phyloP scores from a whole-genome alignment of 2,113 vertebrate species.

The Pyrgilauda ruficollis region DNA sequence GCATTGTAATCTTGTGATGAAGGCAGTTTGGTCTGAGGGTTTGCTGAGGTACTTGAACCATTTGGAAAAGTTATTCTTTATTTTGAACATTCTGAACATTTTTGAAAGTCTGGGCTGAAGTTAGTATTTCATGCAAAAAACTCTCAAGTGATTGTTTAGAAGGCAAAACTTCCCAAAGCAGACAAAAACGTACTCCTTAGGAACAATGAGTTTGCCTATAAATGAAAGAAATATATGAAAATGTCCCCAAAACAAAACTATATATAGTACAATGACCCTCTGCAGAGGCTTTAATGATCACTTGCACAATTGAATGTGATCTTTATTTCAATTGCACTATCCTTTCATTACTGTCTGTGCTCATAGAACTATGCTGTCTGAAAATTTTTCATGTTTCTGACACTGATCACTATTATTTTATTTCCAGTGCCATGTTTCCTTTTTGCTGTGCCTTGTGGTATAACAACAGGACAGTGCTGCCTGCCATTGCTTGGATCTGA shows the following conservation, averaged over 20 bases:
- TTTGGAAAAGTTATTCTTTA: neutral
- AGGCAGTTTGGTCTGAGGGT: neutral
- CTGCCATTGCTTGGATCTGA: neutral
- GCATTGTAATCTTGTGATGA: neutral
- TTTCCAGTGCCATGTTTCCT: neutral
- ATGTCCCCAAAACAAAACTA: neutral
- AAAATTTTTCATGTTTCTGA: neutral
- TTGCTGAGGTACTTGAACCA: neutral
- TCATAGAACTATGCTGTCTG: neutral
- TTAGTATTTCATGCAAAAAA: neutral
- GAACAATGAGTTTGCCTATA: neutral
- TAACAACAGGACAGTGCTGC: neutral
- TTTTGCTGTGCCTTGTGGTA: neutral
- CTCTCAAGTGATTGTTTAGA: neutral
- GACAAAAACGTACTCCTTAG: neutral
- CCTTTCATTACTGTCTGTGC: neutral
- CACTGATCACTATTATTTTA: neutral
- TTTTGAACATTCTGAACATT: neutral
- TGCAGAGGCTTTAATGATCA: neutral
- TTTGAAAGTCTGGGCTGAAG: neutral
- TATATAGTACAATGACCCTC: neutral
- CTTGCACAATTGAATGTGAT: neutral
- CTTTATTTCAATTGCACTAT: neutral
- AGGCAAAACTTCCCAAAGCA: neutral
- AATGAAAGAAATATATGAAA: neutral